phyloP scores from a whole-genome alignment of 2,797 vertebrate genomes.

The Rhinoraja longicauda region DNA sequence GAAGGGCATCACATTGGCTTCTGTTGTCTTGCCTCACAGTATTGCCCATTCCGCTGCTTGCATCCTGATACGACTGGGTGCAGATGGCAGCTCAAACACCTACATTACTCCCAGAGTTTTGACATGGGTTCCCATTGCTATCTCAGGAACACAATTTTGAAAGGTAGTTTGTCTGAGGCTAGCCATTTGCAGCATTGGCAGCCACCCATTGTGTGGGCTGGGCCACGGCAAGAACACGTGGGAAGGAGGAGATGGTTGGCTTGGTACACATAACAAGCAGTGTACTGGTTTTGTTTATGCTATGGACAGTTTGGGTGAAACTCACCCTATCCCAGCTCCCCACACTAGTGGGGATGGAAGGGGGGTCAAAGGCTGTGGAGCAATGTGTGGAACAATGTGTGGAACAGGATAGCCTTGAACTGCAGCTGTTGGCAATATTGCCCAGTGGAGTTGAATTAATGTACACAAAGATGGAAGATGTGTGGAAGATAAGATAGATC shows the following conservation, averaged over 20 bases:
- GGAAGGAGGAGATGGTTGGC: too few relatives aligned
- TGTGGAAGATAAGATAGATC: neutral
- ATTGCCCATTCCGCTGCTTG: neutral
- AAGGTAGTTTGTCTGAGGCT: neutral
- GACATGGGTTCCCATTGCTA: neutral
- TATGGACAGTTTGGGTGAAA: neutral
- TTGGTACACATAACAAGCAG: neutral
- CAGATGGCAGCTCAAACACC: neutral
- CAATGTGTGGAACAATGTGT: neutral
- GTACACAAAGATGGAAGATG: neutral
- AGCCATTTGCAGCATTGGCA: neutral
- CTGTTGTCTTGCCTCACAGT: neutral
- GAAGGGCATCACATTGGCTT: neutral
- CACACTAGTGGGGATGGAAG: neutral
- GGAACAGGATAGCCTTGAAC: neutral
- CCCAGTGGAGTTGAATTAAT: neutral
- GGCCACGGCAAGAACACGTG: neutral
- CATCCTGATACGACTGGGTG: neutral
- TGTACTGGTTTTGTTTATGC: neutral
- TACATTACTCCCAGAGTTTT: neutral
- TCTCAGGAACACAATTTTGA: neutral
- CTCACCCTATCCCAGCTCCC: neutral
- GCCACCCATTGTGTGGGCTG: neutral
- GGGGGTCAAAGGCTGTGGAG: neutral
- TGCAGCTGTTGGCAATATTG: too few relatives aligned